Evolutionary conservation across 2,797 vertebrate species (phyloP).

Genomic region (Prunella strophiata): DNA sequence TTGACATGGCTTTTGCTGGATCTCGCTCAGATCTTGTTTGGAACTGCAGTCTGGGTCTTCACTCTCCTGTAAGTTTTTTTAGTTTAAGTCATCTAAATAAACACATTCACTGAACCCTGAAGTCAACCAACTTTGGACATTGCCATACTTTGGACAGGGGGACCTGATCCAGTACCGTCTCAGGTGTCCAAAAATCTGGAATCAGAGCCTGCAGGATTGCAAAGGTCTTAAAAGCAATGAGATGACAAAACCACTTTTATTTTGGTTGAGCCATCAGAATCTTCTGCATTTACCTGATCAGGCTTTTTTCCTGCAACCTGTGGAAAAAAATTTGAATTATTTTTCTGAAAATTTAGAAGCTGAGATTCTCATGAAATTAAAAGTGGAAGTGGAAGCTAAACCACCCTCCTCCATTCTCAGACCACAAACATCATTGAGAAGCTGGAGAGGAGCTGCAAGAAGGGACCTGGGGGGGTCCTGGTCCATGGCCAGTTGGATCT

Average conservation of each 20-base stretch:
- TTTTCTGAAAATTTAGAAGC: background rate
- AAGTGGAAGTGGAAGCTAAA: background rate
- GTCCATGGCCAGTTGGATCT: background rate
- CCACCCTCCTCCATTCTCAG: background rate
- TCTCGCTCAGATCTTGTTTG: background rate
- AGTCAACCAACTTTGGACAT: background rate
- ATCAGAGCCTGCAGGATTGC: background rate
- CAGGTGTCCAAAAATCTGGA: background rate
- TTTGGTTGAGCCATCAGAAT: background rate
- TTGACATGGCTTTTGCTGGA: conserved; percentile 8
- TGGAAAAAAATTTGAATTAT: background rate
- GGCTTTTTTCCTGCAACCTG: background rate
- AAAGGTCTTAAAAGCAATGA: background rate
- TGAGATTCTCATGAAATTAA: background rate
- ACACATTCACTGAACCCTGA: background rate
- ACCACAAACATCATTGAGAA: background rate
- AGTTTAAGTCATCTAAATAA: conserved; percentile 5
- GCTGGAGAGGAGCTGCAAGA: background rate
- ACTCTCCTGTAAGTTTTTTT: background rate
- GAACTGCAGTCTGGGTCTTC: background rate
- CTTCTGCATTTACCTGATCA: background rate
- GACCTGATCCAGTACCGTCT: background rate
- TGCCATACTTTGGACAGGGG: background rate
- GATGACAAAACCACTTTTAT: background rate
- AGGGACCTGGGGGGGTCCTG: background rate